phyloP scores from a whole-genome alignment of 2,888 invertebrate species.

The Sinodicranocentrus sp. region DNA sequence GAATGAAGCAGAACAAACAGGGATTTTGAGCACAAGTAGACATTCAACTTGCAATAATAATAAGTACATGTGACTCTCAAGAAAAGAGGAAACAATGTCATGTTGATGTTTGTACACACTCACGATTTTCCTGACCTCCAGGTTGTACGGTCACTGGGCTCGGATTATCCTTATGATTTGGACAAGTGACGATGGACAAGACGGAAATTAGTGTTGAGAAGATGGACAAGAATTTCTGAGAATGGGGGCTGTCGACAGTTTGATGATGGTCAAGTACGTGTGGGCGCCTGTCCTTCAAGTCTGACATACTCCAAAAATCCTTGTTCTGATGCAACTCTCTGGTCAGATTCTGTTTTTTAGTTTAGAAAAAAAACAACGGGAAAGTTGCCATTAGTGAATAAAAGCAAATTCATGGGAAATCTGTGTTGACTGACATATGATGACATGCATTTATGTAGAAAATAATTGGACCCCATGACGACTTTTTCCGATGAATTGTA shows the following conservation, averaged over 20 bases:
- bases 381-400: too few species aligned
- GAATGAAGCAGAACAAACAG: conserved; percentile 12
- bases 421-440: too few species aligned
- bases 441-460: too few species aligned
- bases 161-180: conserved; percentile 29
- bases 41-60: conserved; percentile 53
- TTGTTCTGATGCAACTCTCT: too few species aligned
- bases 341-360: too few species aligned
- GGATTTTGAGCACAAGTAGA: conserved; percentile 13
- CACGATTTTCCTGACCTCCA: conserved; percentile 67
- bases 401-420: too few species aligned
- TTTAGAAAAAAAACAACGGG: too few species aligned
- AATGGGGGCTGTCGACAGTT: conserved; percentile 3
- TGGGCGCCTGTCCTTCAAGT: conserved; percentile 40
- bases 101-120: conserved; percentile 30
- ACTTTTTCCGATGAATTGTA: too few species aligned
- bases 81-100: conserved; percentile 12
- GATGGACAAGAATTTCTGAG: conserved; percentile 6
- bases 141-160: conserved; percentile 46
- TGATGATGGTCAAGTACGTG: conserved; percentile 42
- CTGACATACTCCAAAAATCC: conserved; percentile 65
- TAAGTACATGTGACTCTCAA: conserved; percentile 38
- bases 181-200: conserved; percentile 28
- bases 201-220: conserved; percentile 45
- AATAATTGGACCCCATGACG: too few species aligned